These are phyloP conservation scores for Chloroceryle inda DNA, from an alignment of 2,797 vertebrate genomes.

Conservation along the genomic window DNA sequence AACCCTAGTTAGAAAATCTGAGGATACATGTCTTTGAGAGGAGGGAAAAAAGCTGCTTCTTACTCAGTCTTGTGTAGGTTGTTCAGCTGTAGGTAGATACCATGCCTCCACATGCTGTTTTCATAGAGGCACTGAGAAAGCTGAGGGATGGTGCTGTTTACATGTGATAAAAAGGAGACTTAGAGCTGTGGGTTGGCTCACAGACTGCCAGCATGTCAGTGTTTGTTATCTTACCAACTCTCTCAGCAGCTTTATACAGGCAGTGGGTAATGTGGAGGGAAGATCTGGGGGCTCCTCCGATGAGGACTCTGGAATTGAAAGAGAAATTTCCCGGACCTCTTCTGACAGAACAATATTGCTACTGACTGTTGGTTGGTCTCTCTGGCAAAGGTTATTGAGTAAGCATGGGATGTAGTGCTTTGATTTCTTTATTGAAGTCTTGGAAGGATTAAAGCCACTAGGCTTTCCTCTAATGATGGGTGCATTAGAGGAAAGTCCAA, in stretches of 20 bases:
- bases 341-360: background rate
- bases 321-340: background rate
- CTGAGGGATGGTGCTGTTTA: slow-evolving; percentile 51
- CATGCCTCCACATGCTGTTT: slow-evolving; percentile 56
- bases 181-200: slow-evolving; percentile 22
- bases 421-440: background rate
- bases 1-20: background rate
- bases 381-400: background rate
- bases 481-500: background rate
- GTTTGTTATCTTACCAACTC: background rate
- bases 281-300: background rate
- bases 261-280: background rate
- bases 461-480: background rate
- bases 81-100: slow-evolving; percentile 26
- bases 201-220: slow-evolving; percentile 11
- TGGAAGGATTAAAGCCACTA: background rate
- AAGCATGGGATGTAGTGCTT: background rate
- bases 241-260: background rate
- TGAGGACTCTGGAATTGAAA: background rate
- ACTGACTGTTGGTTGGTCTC: fast-evolving
- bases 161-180: slow-evolving; percentile 22
- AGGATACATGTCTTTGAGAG: background rate
- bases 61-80: slow-evolving; percentile 51
- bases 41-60: background rate
- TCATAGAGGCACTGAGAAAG: slow-evolving; percentile 27